Evolutionary conservation across 1,140 invertebrate genomes (phyloP), one percentile per base, ranked within the genome.

Genomic region (Drosophila kikkawai): DNA sequence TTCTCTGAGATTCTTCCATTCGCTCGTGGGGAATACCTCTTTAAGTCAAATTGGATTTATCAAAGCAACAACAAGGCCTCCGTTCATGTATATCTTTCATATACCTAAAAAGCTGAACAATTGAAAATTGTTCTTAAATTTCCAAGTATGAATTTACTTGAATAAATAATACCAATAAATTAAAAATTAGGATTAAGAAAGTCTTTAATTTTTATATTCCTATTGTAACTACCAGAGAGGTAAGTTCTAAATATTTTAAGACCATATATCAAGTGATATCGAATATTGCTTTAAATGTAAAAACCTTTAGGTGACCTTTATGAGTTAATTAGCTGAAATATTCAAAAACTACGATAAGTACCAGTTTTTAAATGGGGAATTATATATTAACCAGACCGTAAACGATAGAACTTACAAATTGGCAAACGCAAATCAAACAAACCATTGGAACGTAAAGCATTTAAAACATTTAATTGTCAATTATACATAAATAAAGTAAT

Each of bases 11-110:
- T 55, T 0, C 17, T 55, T 37, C 19, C 51, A 0, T 55, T 55
- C 4, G 51, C 51, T 37, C 51, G 19, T 6, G 51, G 51, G 13
- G 51, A 55, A 55, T 55, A 55, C 19, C 12, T 55, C 3, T 55
- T 55, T 2, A 34, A 55, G 11, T 11, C 34, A 34, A 37, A 37
- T 11, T 55, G 51, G 51, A 22, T 55, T 37, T 1, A 15, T 9
- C 2, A 37, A 22, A 55, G 22, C 7, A 22, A 15, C 17, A 55
- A 55, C 1, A 55, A 5, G 4, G 34, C 34, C 8, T 3, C 34
- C 4, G 34, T 55, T 4, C 22, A 55, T 13, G 51, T 55, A 15
- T 55, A 55, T 37, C 17, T 55, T 37, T 37, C 17, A 22, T 55
- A 55, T 37, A 55, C 51, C 9, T 55, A 55, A 37, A 17, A 17